These are phyloP conservation scores for Pseudanteris insignis DNA, from an alignment of 2,888 invertebrate genomes.

Conservation along the genomic window DNA sequence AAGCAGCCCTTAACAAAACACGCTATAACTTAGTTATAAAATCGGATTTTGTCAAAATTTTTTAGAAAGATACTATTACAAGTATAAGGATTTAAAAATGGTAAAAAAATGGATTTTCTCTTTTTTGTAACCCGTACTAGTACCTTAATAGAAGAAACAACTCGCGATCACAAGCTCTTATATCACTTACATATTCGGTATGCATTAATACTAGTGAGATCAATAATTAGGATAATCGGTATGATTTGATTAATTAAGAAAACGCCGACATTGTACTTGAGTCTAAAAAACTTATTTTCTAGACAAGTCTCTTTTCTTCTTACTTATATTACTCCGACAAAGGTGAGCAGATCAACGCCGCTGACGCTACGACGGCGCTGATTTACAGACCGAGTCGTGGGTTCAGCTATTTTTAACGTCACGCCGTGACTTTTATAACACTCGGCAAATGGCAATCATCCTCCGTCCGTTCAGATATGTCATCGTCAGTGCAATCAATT, in stretches of 20 bases:
- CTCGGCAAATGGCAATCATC: constrained; percentile 17
- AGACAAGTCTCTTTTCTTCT: constrained; percentile 41
- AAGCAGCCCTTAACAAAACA: too few species aligned
- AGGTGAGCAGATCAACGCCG: constrained; percentile 11
- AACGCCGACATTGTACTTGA: constrained; percentile 24
- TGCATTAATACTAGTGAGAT: constrained; percentile 42
- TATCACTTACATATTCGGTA: constrained; percentile 29
- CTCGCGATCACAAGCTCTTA: constrained; percentile 21
- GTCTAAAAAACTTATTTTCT: constrained; percentile 30
- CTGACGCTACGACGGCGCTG: constrained; percentile 5
- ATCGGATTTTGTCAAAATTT: too few species aligned
- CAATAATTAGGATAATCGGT: constrained; percentile 34
- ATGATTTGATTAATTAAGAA: constrained; percentile 26
- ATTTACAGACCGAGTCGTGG: constrained; percentile 11
- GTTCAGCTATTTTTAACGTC: too few species aligned
- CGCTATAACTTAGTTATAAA: too few species aligned
- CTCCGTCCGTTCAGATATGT: constrained; percentile 14
- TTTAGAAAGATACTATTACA: too few species aligned
- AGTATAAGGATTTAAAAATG: too few species aligned
- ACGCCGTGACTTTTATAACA: too few species aligned
- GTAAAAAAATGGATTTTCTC: too few species aligned
- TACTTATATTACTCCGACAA: constrained; percentile 9
- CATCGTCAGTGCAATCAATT: constrained; percentile 22
- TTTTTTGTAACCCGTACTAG: constrained; percentile 22
- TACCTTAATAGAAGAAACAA: constrained; percentile 16